Conservation (phyloP, 2,888 invertebrate genomes). For the Caenorhabditis uteleia region DNA sequence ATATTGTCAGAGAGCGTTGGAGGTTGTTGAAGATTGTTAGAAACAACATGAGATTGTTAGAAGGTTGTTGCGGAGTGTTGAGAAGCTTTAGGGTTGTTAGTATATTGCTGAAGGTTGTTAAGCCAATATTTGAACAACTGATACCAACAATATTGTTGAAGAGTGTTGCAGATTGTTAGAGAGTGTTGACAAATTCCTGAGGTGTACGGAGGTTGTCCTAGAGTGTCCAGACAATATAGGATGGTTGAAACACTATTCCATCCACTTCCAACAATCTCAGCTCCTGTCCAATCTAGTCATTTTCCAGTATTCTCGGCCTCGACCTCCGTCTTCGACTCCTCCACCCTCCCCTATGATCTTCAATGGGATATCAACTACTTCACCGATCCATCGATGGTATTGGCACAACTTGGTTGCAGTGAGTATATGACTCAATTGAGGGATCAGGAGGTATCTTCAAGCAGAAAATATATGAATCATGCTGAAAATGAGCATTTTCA, state of each 20-base stretch:
- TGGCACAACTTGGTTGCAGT: constrained; percentile 64
- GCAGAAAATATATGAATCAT: not conserved
- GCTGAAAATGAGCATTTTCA: constrained; percentile 29
- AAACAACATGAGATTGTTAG: no score
- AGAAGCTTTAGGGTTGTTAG: no score
- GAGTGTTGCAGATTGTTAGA: no score
- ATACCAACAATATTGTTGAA: no score
- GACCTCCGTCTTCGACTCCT: constrained; percentile 51
- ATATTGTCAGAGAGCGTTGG: no score
- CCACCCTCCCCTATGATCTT: constrained; percentile 45
- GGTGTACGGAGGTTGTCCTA: no score
- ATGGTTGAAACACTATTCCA: not conserved
- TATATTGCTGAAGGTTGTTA: no score
- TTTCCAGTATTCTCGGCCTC: constrained; percentile 49
- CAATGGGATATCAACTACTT: constrained; percentile 63
- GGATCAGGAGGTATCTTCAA: constrained; percentile 62
- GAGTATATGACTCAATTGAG: constrained; percentile 63
- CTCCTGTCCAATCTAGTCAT: not conserved
- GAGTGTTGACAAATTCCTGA: no score
- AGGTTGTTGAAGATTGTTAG: no score
- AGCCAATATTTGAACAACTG: no score
- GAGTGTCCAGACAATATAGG: not conserved
- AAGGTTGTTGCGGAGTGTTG: no score
- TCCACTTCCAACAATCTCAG: no score
- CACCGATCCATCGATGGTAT: constrained; percentile 62